Evolutionary conservation across 2,113 vertebrate genomes (phyloP).

Genomic region (Tragelaphus strepsiceros): DNA sequence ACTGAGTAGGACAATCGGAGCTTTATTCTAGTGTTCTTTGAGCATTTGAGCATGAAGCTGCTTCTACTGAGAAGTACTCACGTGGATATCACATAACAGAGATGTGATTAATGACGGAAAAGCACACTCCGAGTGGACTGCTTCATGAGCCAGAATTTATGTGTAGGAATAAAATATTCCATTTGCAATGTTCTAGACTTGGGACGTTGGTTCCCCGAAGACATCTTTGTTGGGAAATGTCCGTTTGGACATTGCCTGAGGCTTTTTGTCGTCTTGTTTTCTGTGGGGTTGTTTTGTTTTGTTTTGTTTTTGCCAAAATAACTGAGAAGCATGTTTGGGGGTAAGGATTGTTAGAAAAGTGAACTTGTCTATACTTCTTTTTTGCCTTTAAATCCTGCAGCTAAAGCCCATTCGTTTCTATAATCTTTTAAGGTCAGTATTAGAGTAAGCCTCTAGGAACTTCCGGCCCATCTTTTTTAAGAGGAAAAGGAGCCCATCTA

Average conservation of each 20-base stretch:
- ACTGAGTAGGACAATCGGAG: slow-evolving; percentile 57
- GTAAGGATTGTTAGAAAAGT: neutral
- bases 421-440: neutral
- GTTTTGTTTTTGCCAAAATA: neutral
- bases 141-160: slow-evolving; percentile 6
- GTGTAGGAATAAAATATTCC: slow-evolving; percentile 26
- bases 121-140: slow-evolving; percentile 33
- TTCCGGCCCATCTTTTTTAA: neutral
- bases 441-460: neutral
- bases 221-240: neutral
- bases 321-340: neutral
- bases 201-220: neutral
- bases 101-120: slow-evolving; percentile 69
- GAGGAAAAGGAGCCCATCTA: neutral
- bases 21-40: slow-evolving; percentile 65
- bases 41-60: slow-evolving; percentile 58
- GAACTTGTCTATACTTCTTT: neutral
- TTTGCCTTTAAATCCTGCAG: slow-evolving; percentile 16
- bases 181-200: neutral
- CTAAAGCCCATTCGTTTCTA: neutral
- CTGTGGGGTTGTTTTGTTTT: neutral
- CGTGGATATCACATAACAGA: slow-evolving; percentile 68
- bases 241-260: neutral
- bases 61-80: slow-evolving; percentile 58
- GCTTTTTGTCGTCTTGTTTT: neutral